Percentiles rank a stretch among this genome's conserved stretches.
These are phyloP conservation scores for Pantherophis alleghaniensis DNA, from an alignment of 2,797 vertebrate genomes.

Conservation along the genomic window DNA sequence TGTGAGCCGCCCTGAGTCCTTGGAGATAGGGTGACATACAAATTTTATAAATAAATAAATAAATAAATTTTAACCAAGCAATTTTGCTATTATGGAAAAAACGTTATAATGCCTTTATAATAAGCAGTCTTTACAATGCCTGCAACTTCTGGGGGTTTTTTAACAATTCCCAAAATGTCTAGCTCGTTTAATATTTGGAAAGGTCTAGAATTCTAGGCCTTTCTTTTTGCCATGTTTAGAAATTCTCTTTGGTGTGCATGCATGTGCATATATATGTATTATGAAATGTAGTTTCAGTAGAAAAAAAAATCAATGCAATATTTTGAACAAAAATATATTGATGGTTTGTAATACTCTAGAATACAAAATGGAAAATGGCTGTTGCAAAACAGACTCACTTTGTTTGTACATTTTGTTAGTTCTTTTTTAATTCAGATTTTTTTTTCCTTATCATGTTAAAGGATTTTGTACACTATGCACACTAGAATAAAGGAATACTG, in stretches of 20 bases:
- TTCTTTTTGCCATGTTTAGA: background rate
- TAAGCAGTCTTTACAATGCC: constrained; percentile 35
- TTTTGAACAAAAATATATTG: background rate
- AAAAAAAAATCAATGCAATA: background rate
- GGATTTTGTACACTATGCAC: background rate
- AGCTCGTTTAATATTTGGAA: background rate
- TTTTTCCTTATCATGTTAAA: background rate
- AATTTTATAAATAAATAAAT: no score
- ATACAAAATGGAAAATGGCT: background rate
- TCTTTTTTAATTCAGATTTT: background rate
- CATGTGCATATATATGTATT: background rate
- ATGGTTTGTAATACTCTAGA: background rate
- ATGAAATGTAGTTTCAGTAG: background rate
- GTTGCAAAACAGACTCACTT: background rate
- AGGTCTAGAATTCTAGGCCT: background rate
- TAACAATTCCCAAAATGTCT: background rate
- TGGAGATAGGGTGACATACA: no score
- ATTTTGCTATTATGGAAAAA: constrained; percentile 15
- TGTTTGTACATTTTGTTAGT: background rate
- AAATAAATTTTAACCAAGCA: no score
- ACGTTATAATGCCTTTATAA: background rate
- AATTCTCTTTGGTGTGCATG: background rate
- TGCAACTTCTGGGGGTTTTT: background rate
- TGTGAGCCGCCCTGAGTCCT: no score
- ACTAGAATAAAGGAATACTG: background rate